Evolutionary conservation across 2,888 invertebrate species (phyloP), one percentile per base, ranked within the genome.

Genomic region (Aporophyla nigra): DNA sequence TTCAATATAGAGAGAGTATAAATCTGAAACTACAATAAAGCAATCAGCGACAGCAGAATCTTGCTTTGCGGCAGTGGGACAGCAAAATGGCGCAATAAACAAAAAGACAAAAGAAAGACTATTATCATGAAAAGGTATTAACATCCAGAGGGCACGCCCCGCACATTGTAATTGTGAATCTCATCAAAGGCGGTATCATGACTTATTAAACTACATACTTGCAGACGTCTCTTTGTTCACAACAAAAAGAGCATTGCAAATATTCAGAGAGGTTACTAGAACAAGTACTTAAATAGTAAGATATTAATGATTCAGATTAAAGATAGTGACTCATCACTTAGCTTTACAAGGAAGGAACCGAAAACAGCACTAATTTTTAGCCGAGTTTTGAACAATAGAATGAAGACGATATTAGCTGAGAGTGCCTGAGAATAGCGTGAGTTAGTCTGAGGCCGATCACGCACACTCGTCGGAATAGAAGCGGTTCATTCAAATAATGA

Each of bases 221-320:
- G 82, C 78, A 86, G 86, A 86, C 85, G 74, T 86, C 66, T 91
- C 91, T 92, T 91, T 92, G 90, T 93, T 91, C 86, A 76, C 77
- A 89, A 93, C 89, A 93, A 93, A 92, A 93, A 84, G 88, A 88
- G 85, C 84, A 85, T 85, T 83, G 88, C 88, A 91, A 91, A 90
- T 87, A 86, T 85, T 85, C 88, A 79, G 89, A 84, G 89, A 92
- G 94, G 94, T 94, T 91, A 94, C 91, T 93, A 88, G 94, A 92
- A 90, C 94, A 90, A 90, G 89, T 83, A 89, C 80, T 79, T 80
- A 88, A 90, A 89, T 87, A 84, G 82, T 85, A 80, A 84, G 90
- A 89, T 91, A 89, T 88, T 86, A 88, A 91, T 91, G 87, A 91
- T 90, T 90, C 86, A 88, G 87, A 94, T 93, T 90, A 86, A 84